These are phyloP conservation scores for Piscicola geometra DNA, from an alignment of 2,888 invertebrate genomes.

Conservation along the genomic window DNA sequence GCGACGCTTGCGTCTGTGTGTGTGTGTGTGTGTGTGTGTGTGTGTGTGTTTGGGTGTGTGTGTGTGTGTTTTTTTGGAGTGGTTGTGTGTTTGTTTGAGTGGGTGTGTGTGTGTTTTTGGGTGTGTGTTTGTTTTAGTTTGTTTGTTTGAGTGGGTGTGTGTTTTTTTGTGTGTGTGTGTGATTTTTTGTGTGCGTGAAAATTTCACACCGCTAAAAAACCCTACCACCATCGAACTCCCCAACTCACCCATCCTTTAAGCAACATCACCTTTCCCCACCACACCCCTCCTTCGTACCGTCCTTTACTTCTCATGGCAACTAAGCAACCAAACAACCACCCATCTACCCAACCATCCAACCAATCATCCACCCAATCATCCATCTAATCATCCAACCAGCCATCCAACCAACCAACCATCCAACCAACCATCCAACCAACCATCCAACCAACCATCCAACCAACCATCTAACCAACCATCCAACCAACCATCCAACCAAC, in stretches of 20 bases:
- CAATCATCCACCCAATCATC: too few relatives aligned
- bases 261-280: too few relatives aligned
- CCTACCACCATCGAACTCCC: too few relatives aligned
- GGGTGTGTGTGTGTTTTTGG: too few relatives aligned
- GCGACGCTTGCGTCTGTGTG: constrained; percentile 75
- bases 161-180: not conserved
- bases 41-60: not conserved
- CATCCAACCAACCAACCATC: too few relatives aligned
- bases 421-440: not conserved
- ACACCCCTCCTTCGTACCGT: too few relatives aligned
- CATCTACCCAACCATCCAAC: too few relatives aligned
- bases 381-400: too few relatives aligned
- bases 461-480: not conserved
- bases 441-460: not conserved
- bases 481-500: not conserved
- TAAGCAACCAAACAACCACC: too few relatives aligned
- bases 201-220: too few relatives aligned
- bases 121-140: not conserved
- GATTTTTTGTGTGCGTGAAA: not conserved
- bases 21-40: not conserved
- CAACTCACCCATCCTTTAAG: too few relatives aligned
- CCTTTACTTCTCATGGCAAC: too few relatives aligned
- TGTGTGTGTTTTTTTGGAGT: not conserved
- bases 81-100: not conserved
- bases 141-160: not conserved